phyloP scores from a whole-genome alignment of 2,113 vertebrate genomes.

The Saimiri boliviensis region DNA sequence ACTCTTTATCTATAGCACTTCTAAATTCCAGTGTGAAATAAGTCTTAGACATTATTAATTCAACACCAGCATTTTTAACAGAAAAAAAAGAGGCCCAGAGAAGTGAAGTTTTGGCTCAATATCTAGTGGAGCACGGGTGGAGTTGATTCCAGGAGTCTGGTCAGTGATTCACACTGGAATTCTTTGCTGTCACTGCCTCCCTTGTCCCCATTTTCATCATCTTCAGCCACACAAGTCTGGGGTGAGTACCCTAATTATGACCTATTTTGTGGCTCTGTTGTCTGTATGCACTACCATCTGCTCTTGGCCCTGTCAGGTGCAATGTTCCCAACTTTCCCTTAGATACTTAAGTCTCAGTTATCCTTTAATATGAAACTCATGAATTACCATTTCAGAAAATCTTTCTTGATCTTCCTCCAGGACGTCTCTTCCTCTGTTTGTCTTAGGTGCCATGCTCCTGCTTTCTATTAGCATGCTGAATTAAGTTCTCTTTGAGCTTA shows the following conservation, averaged over 20 bases:
- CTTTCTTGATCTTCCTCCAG: neutral
- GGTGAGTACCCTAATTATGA: neutral
- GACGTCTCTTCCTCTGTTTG: neutral
- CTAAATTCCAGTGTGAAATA: neutral
- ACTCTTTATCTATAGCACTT: neutral
- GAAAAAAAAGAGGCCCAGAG: neutral
- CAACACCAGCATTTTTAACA: neutral
- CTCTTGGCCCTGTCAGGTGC: neutral
- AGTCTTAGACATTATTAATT: neutral
- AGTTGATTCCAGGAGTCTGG: neutral
- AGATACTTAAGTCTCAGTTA: neutral
- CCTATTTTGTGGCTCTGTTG: neutral
- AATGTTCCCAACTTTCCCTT: neutral
- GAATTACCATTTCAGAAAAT: neutral
- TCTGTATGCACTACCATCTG: neutral
- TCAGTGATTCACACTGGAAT: neutral
- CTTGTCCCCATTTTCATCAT: neutral
- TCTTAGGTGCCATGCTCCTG: neutral
- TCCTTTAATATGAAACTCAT: neutral
- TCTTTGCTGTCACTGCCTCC: neutral
- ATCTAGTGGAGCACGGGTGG: neutral
- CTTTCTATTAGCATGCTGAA: neutral
- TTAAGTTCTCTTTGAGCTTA: neutral
- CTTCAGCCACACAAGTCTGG: neutral
- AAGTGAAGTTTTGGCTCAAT: neutral